A percentile compares a stretch with the other conserved stretches of the same genome.
These are phyloP conservation scores for Cheumatopsyche charites DNA, from an alignment of 1,140 invertebrate genomes.

Conservation along the genomic window DNA sequence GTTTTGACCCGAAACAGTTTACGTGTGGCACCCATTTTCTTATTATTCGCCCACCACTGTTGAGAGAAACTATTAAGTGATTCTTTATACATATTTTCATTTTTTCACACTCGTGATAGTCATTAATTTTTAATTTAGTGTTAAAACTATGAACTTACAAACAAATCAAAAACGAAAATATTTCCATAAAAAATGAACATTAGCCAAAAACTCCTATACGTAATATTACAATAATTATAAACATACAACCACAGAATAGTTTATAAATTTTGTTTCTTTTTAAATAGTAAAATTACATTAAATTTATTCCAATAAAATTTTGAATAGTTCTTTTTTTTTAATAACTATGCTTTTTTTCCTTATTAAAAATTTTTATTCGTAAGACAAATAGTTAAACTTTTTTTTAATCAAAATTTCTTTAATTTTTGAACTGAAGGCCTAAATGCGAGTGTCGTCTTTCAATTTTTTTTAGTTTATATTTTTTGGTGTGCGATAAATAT, in stretches of 20 bases:
- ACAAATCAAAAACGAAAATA: conserved; percentile 39
- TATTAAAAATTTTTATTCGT: conserved; percentile 49
- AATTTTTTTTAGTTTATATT: conserved; percentile 48
- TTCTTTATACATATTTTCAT: background rate
- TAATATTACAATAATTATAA: conserved; percentile 55
- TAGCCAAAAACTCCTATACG: conserved; percentile 53
- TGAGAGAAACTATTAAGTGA: conserved; percentile 12
- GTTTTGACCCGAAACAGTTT: conserved; percentile 32
- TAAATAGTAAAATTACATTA: conserved; percentile 49
- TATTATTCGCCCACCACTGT: conserved; percentile 21
- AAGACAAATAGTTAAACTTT: conserved; percentile 45
- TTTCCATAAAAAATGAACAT: conserved; percentile 53
- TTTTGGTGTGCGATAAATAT: conserved; percentile 59
- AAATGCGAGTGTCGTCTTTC: conserved; percentile 63
- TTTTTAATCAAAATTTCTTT: conserved; percentile 55
- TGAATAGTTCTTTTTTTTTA: conserved; percentile 51
- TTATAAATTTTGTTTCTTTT: conserved; percentile 48
- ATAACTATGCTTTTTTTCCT: conserved; percentile 48
- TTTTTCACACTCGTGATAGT: conserved; percentile 29
- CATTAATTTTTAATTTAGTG: conserved; percentile 5
- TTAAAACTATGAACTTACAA: conserved; percentile 29
- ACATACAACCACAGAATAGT: conserved; percentile 48
- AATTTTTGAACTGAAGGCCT: conserved; percentile 66
- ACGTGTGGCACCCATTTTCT: conserved; percentile 26
- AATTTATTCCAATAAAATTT: conserved; percentile 49